Evolutionary conservation across 2,888 invertebrate species (phyloP), one percentile per base, ranked within the genome.

Genomic region (Melanostoma mellinum): DNA sequence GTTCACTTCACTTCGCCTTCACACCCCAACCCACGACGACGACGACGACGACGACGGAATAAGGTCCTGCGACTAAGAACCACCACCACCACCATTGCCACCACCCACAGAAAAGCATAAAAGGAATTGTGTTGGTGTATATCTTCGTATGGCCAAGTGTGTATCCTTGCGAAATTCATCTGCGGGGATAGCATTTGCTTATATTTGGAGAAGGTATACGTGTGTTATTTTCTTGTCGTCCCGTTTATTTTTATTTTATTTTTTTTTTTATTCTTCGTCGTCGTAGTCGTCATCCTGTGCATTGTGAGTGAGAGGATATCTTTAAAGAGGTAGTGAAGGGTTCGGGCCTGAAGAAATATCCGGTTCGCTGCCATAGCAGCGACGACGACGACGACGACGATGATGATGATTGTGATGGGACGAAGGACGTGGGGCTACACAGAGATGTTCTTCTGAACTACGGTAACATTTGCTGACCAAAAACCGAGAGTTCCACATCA

Each of bases 1-100:
- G 85, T 86, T 86, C 86, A 86, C 86, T 86, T 86, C 79, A 84
- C 84, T 65, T 84, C 78, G 71, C 79, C 74, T 78, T 68, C 79
- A 71, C 75, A 79, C 69, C 63, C 65, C 67, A 53, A 63, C 35
- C 60, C 71, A 35, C 9, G 46, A 53, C 6, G 4, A 44, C 36
- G 35, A 48, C 3, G 48, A 20, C 35, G 61, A 61, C 2, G 35
- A 35, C 33, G 53, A 53, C 53, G 63, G 48, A 63, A 38, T 48
- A 63, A 63, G 9, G 38, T 48, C 42, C 65, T 60, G 71, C 65
- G 71, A 48, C 46, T 53, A 60, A 67, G 67, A 67, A 63, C 72
- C 72, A 72, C 63, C 77, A 68, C 60, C 73, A 55, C 78, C 73
- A 65, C 72, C 53, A 67, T 53, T 35, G 33, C 67, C 78, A 68